Percentiles rank a stretch among this genome's conserved stretches.
Conservation (phyloP, 2,888 invertebrate species). For the Protophormia terraenovae region DNA sequence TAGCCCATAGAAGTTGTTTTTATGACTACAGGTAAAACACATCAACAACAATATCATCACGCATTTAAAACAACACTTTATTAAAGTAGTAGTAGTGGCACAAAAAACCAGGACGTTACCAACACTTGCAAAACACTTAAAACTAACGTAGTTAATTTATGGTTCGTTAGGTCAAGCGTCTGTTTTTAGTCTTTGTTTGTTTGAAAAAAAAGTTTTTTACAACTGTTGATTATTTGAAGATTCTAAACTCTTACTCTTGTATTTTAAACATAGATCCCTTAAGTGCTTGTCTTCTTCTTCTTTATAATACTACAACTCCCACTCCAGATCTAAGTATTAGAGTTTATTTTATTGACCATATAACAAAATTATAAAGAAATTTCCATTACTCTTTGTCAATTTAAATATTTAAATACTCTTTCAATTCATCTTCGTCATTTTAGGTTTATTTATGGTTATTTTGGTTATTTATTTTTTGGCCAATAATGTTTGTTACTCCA, state of each 20-base stretch:
- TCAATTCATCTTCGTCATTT: conserved; percentile 77
- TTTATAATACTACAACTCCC: no score
- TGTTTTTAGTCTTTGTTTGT: conserved; percentile 44
- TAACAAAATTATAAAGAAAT: conserved; percentile 50
- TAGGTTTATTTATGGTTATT: conserved; percentile 68
- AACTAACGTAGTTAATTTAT: conserved; percentile 79
- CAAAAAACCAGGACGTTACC: conserved; percentile 22
- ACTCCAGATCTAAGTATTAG: background rate
- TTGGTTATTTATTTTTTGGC: conserved; percentile 53
- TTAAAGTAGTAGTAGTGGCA: background rate
- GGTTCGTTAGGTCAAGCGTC: conserved; percentile 80
- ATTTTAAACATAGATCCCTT: conserved; percentile 41
- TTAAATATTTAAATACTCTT: conserved; percentile 72
- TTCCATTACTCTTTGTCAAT: conserved; percentile 62
- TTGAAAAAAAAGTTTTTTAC: conserved; percentile 5
- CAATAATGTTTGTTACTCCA: conserved; percentile 38
- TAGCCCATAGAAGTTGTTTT: conserved; percentile 39
- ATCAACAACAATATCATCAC: conserved; percentile 5
- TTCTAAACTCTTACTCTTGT: background rate
- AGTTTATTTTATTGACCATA: conserved; percentile 62
- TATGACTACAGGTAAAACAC: conserved; percentile 65
- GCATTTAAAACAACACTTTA: conserved; percentile 42
- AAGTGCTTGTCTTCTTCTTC: conserved; percentile 48
- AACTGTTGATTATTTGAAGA: conserved; percentile 54
- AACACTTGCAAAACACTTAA: conserved; percentile 66